Evolutionary conservation across 2,113 vertebrate species (phyloP).

Genomic region (Erythrolamprus reginae): DNA sequence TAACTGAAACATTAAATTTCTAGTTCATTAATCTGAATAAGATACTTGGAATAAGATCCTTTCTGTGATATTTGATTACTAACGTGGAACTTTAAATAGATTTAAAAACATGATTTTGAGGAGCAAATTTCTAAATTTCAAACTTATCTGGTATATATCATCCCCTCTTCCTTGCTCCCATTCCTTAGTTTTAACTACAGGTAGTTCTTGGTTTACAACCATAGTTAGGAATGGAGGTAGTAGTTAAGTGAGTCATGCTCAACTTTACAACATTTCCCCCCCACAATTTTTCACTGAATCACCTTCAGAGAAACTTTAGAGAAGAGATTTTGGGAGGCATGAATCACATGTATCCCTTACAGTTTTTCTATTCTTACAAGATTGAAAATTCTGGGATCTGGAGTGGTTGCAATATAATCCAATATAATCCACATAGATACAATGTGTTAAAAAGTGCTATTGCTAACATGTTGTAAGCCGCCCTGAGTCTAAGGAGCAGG

Average conservation of each 20-base stretch:
- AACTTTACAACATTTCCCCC: too few species aligned
- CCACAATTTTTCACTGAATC: too few species aligned
- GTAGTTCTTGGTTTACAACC: too few species aligned
- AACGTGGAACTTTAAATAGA: background rate
- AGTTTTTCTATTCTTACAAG: background rate
- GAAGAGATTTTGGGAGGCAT: background rate
- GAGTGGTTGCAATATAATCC: background rate
- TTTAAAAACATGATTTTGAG: background rate
- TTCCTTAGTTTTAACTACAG: background rate
- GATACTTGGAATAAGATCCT: background rate
- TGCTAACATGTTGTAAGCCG: too few species aligned
- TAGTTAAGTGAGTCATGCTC: too few species aligned
- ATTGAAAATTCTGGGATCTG: background rate
- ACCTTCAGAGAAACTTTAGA: background rate
- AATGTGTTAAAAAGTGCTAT: too few species aligned
- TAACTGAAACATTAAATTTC: background rate
- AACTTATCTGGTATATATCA: background rate
- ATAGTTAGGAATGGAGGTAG: too few species aligned
- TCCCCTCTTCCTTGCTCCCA: background rate
- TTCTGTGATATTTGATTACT: background rate
- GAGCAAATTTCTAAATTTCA: background rate
- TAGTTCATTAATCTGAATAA: background rate
- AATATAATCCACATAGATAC: too few species aligned
- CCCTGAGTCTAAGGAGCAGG: too few species aligned
- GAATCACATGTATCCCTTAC: background rate